Base-by-base conservation (phyloP, 2,113 vertebrate species). In the Jacana jacana region DNA sequence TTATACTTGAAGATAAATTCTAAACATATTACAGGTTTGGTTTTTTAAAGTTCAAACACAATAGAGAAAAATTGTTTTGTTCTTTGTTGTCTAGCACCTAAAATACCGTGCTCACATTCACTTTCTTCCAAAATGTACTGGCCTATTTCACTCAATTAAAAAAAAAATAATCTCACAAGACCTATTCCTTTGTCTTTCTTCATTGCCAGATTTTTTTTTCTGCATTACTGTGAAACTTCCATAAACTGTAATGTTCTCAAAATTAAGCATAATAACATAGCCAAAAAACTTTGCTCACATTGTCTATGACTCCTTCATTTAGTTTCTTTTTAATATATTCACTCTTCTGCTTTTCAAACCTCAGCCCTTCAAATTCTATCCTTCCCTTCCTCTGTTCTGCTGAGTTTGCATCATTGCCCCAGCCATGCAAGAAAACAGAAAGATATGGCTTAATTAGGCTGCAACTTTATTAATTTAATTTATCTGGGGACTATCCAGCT, bases 391-490 rank as follows among this genome's bases (percentile, higher is more conserved):
- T 95, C 57, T 90, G 30, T 92, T 97, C 86, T 95, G 79, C 96
- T 94, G 93, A 95, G 80, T 39, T 93, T 64, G 86, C 95, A 92
- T 54, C 48, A 60, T 64, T 70, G 79, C 57, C 95, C 83, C 79
- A 93, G 80, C 65, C 88, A 93, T 93, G 94, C 80, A 95, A 95
- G 94, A 91, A 96, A 96, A 96, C 83, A 91, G 83, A 91, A 95
- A 95, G 94, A 91, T 96, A 96, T 22, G 65, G 77, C 81, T 97
- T 95, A 95, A 94, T 96, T 95, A 95, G 52, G 80, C 69, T 92
- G 69, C 66, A 91, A 82, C 49, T 96, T 95, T 97, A 91, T 95
- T 95, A 96, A 96, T 93, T 96, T 96, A 92, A 95, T 95, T 94
- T 91, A 88, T 96, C 92, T 93, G 76, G 89, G 94, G 93, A 96